These are phyloP conservation scores for Nannoperca obscura DNA, from an alignment of 2,797 vertebrate species.

Conservation along the genomic window DNA sequence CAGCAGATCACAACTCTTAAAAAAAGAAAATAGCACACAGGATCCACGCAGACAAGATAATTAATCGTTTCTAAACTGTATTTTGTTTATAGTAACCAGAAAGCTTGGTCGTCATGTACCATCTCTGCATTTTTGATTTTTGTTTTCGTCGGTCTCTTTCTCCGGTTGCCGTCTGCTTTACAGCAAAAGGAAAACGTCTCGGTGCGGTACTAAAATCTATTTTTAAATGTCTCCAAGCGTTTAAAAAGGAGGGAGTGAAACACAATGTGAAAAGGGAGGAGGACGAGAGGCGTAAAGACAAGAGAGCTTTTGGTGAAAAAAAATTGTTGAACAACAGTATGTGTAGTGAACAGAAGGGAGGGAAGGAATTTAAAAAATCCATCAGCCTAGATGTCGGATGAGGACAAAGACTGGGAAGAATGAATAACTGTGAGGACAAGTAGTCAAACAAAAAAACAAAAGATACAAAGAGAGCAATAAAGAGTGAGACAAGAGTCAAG, in stretches of 20 bases:
- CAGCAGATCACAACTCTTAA: conserved; percentile 41
- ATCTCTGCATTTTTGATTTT: conserved; percentile 21
- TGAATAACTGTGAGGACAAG: background rate
- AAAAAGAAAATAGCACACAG: conserved; percentile 34
- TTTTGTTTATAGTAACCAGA: conserved; percentile 37
- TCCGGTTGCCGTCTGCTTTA: conserved; percentile 20
- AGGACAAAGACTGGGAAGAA: conserved; percentile 46
- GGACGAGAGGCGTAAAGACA: conserved; percentile 35
- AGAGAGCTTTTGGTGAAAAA: conserved; percentile 36
- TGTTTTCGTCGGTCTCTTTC: conserved; percentile 23
- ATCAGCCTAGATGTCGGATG: conserved; percentile 49
- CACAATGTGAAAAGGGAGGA: conserved; percentile 48
- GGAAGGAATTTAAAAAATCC: conserved; percentile 74
- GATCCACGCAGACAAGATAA: conserved; percentile 59
- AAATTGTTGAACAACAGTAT: conserved; percentile 48
- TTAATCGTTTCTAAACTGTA: conserved; percentile 50
- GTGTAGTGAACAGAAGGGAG: conserved; percentile 62
- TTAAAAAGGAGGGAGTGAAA: conserved; percentile 40
- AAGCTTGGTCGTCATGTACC: conserved; percentile 14
- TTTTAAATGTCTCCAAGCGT: conserved; percentile 42
- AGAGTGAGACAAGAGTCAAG: conserved; percentile 9
- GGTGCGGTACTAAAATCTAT: conserved; percentile 36
- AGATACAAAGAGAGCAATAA: conserved; percentile 9
- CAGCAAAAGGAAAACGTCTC: conserved; percentile 33
- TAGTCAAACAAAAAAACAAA: conserved; percentile 2